These are phyloP conservation scores for Ellobius talpinus DNA, from an alignment of 2,113 vertebrate species.

Conservation along the genomic window DNA sequence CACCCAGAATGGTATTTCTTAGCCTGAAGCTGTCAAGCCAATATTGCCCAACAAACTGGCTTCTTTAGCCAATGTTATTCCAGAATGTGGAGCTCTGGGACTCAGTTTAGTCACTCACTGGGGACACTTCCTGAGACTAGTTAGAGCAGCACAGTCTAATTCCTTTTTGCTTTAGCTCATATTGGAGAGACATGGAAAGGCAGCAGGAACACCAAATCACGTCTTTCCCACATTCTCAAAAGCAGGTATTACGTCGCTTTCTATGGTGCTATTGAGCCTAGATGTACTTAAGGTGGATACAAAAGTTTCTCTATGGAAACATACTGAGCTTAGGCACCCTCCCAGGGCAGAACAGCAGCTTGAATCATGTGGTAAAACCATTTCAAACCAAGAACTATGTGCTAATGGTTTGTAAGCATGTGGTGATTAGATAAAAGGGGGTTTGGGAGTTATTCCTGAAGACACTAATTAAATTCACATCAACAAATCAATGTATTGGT, in stretches of 20 bases:
- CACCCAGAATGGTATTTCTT: slow-evolving; percentile 53
- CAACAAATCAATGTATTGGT: slow-evolving; percentile 87
- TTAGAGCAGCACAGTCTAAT: slow-evolving; percentile 44
- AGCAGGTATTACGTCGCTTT: slow-evolving; percentile 1
- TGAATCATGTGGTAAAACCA: slow-evolving; percentile 80
- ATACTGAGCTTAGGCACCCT: slow-evolving; percentile 78
- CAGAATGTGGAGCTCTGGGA: neutral
- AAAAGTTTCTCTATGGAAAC: slow-evolving; percentile 59
- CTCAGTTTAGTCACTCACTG: neutral
- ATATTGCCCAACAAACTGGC: neutral
- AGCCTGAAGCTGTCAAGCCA: slow-evolving; percentile 42
- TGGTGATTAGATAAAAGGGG: slow-evolving; percentile 87
- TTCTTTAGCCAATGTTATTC: neutral
- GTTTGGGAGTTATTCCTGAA: slow-evolving; percentile 81
- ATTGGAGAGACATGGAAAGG: slow-evolving; percentile 2
- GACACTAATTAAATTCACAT: slow-evolving; percentile 88
- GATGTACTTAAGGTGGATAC: slow-evolving; percentile 46
- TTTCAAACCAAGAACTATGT: slow-evolving; percentile 83
- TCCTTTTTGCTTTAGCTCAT: slow-evolving; percentile 38
- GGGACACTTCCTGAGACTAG: slow-evolving; percentile 47
- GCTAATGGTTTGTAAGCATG: slow-evolving; percentile 86
- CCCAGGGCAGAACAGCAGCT: slow-evolving; percentile 71
- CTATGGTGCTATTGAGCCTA: neutral
- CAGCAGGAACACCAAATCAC: slow-evolving; percentile 27
- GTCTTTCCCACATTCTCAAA: slow-evolving; percentile 10